phyloP scores from a whole-genome alignment of 2,113 vertebrate species.

The Brienomyrus longianalis region DNA sequence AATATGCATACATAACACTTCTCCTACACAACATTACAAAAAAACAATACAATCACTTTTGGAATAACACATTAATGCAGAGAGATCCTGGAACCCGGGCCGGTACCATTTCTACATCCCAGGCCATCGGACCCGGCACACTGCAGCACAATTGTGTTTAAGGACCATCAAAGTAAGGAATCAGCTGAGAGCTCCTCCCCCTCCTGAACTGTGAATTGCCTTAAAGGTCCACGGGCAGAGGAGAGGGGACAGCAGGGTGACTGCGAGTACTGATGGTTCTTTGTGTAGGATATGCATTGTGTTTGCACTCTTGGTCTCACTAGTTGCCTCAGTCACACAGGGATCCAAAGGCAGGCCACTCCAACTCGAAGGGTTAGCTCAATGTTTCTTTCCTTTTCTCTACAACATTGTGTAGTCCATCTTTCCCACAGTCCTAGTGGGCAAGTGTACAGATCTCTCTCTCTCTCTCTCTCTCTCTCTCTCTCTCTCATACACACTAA shows the following conservation, averaged over 20 bases:
- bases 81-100: conserved; percentile 37
- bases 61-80: conserved; percentile 52
- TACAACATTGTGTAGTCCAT: conserved; percentile 6
- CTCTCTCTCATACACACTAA: background rate
- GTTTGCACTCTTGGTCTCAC: background rate
- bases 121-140: background rate
- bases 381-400: background rate
- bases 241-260: background rate
- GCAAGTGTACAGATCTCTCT: background rate
- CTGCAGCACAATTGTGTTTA: background rate
- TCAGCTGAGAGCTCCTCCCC: background rate
- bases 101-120: conserved; percentile 38
- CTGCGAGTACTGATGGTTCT: background rate
- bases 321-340: background rate
- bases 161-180: background rate
- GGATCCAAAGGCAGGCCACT: background rate
- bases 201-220: background rate
- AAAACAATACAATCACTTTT: conserved; percentile 73
- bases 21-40: conserved; percentile 72
- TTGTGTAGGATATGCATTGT: background rate
- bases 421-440: background rate
- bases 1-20: conserved; percentile 72
- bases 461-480: background rate
- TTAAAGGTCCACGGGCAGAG: background rate
- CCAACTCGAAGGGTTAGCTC: background rate